Conservation (phyloP, 2,888 invertebrate genomes). For the Philonicus albiceps region DNA sequence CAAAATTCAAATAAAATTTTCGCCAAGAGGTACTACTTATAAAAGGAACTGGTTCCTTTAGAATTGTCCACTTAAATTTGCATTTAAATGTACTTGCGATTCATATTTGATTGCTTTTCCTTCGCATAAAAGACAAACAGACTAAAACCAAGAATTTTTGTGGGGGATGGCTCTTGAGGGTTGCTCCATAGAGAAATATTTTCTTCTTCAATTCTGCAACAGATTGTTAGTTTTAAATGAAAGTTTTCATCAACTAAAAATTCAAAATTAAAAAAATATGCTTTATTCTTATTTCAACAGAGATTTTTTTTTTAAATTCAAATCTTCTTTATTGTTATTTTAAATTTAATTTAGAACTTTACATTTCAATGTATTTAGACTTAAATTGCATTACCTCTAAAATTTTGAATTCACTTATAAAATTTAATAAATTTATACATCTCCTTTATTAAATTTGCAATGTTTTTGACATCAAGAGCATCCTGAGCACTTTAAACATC, state of each 20-base stretch:
- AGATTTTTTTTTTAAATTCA: neutral
- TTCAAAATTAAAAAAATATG: neutral
- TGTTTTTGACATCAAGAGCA: neutral
- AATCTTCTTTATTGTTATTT: neutral
- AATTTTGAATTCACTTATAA: neutral
- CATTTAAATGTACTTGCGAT: neutral
- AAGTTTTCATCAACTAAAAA: neutral
- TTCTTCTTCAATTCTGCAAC: neutral
- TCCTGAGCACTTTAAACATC: neutral
- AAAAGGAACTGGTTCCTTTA: neutral
- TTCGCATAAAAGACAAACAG: neutral
- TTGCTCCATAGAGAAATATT: neutral
- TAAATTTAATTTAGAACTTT: neutral
- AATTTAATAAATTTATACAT: neutral
- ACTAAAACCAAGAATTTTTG: neutral
- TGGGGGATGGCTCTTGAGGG: neutral
- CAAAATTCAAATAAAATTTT: neutral
- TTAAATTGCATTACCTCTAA: neutral
- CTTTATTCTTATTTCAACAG: neutral
- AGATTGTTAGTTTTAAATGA: neutral
- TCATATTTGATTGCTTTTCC: neutral
- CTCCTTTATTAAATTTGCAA: neutral
- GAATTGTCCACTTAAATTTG: neutral
- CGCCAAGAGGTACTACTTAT: neutral
- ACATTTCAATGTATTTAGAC: neutral